phyloP scores from a whole-genome alignment of 1,140 invertebrate species.

The Papilio helenus region DNA sequence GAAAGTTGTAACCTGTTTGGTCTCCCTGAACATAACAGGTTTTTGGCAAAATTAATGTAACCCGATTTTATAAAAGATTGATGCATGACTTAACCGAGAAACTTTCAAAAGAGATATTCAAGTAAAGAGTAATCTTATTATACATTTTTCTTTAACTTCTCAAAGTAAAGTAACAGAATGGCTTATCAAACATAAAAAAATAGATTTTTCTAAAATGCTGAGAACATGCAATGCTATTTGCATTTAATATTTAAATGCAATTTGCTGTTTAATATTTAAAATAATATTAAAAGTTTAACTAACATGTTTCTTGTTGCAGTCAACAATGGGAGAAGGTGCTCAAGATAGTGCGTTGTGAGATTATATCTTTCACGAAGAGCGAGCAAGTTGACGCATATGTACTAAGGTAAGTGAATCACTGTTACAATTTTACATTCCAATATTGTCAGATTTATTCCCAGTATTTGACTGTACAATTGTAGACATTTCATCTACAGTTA shows the following conservation, averaged over 20 bases:
- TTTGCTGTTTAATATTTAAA: too few species aligned
- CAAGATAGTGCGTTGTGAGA: conserved; percentile 97
- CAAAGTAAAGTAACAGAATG: too few species aligned
- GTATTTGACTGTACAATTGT: not conserved
- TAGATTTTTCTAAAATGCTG: too few species aligned
- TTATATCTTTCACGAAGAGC: conserved; percentile 95
- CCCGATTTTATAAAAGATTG: not conserved
- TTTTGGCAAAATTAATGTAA: conserved; percentile 19
- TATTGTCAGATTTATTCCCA: not conserved
- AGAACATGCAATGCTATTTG: too few species aligned
- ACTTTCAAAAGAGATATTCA: not conserved
- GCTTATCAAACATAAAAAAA: too few species aligned
- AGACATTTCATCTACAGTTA: not conserved
- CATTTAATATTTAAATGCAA: too few species aligned
- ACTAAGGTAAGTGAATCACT: conserved; percentile 89
- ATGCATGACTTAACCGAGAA: not conserved
- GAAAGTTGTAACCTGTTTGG: conserved; percentile 27
- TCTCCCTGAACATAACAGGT: conserved; percentile 14
- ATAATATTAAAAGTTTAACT: too few species aligned
- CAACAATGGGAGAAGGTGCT: conserved; percentile 93
- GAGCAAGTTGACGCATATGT: conserved; percentile 98
- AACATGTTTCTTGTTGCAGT: conserved; percentile 84
- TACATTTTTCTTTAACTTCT: too few species aligned
- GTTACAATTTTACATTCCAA: not conserved
- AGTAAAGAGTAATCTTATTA: not conserved